A percentile compares a stretch with the other conserved stretches of the same genome.
These are phyloP conservation scores for Drosophila pectinifera DNA, from an alignment of 1,140 invertebrate species.

Conservation along the genomic window DNA sequence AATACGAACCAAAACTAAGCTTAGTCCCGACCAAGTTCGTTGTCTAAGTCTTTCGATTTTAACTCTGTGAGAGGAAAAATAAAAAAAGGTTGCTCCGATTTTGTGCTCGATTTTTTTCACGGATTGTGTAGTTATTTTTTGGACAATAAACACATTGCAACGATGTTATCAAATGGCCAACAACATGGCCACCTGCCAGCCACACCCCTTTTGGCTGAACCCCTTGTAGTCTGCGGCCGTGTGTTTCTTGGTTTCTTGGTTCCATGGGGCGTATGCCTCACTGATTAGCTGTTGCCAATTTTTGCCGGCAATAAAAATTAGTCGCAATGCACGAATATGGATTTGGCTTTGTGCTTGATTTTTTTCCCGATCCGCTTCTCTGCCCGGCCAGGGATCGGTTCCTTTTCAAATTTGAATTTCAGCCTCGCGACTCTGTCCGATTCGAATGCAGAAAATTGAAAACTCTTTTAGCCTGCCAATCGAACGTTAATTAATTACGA, in stretches of 20 bases:
- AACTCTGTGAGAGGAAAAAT: conserved; percentile 43
- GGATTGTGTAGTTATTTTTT: conserved; percentile 77
- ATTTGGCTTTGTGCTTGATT: conserved; percentile 46
- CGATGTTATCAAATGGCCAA: conserved; percentile 73
- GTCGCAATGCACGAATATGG: conserved; percentile 74
- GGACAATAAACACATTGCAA: conserved; percentile 80
- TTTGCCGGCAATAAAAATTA: conserved; percentile 78
- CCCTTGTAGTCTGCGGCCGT: conserved; percentile 2
- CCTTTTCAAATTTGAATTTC: conserved; percentile 60
- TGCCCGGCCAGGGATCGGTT: conserved; percentile 19
- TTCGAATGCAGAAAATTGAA: conserved; percentile 54
- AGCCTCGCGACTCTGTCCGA: conserved; percentile 26
- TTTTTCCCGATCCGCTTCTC: conserved; percentile 11
- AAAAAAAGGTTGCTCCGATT: conserved; percentile 58
- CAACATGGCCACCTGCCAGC: conserved; percentile 70
- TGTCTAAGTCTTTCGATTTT: conserved; percentile 77
- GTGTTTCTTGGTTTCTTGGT: conserved; percentile 13
- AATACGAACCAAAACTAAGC: conserved; percentile 6
- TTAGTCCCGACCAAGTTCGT: conserved; percentile 53
- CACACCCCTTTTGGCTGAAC: conserved; percentile 60
- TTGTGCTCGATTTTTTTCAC: conserved; percentile 43
- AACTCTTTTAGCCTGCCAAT: conserved; percentile 62
- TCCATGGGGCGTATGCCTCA: conserved; percentile 65
- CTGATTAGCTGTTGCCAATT: conserved; percentile 81
- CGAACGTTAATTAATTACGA: conserved; percentile 82